Evolutionary conservation across 2,888 invertebrate species (phyloP), one percentile per base, ranked within the genome.

Genomic region (Tenodera sinensis): DNA sequence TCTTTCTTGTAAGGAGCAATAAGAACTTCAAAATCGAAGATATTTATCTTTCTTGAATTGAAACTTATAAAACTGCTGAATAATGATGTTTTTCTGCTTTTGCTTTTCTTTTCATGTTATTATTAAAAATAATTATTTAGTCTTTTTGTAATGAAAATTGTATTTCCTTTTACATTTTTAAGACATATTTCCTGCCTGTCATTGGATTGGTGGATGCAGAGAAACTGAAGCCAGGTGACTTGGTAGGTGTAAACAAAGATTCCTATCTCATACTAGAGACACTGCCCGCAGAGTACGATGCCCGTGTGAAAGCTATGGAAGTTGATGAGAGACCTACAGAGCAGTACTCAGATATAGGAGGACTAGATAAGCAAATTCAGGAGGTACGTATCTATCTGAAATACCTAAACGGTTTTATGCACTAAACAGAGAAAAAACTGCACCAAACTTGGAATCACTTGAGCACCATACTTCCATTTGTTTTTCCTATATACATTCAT

Each of bases 251-350:
- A 0, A 98, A 98, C 93, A 98, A 98, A 93, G 99, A 99, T 93
- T 99, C 99, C 0, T 99, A 99, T 93, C 94, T 99, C 91, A 99
- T 99, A 91, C 93, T 99, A 92, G 99, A 99, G 94, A 99, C 99
- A 4, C 93, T 99, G 88, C 99, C 99, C 0, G 98, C 98, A 14
- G 99, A 99, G 94, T 99, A 98, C 92, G 99, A 99, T 93, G 99
- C 99, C 0, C 95, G 99, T 91, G 99, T 99, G 0, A 99, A 99
- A 93, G 99, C 99, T 84, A 99, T 99, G 99, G 99, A 99, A 94
- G 99, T 99, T 0, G 99, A 99, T 93, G 99, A 99, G 94, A 95
- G 99, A 91, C 99, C 99, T 0, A 99, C 99, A 14, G 99, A 99
- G 93, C 99, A 99, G 93, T 99, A 99, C 94, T 98, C 99, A 12